Evolutionary conservation across 1,140 invertebrate species (phyloP).

Genomic region (Eufriesea mexicana): DNA sequence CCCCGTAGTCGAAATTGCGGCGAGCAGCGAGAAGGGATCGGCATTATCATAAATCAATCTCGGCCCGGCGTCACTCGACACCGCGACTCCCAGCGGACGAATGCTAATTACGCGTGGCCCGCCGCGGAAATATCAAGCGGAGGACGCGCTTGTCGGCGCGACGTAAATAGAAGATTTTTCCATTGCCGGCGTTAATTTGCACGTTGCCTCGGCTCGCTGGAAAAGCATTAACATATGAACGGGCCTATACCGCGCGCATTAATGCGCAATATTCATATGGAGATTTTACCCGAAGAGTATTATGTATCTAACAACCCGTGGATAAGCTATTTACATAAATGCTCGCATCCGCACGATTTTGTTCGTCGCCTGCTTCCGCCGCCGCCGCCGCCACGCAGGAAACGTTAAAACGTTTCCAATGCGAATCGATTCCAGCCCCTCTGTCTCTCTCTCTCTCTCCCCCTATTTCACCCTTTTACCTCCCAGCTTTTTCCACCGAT

Average conservation of each 20-base stretch:
- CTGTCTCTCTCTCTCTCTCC: not conserved
- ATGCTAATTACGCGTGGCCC: slow-evolving; percentile 54
- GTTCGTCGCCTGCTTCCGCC: slow-evolving; percentile 38
- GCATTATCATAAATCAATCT: slow-evolving; percentile 61
- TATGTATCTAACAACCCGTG: slow-evolving; percentile 73
- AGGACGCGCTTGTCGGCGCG: not conserved
- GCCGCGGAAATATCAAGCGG: slow-evolving; percentile 47
- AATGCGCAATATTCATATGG: slow-evolving; percentile 73
- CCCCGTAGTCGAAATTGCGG: not conserved
- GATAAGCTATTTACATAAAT: slow-evolving; percentile 73
- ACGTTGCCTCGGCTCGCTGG: slow-evolving; percentile 25
- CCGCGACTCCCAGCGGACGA: slow-evolving; percentile 29
- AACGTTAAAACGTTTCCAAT: slow-evolving; percentile 57
- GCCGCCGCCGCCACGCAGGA: slow-evolving; percentile 19
- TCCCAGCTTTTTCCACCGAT: not conserved
- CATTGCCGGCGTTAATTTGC: slow-evolving; percentile 58
- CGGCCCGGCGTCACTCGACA: slow-evolving; percentile 21
- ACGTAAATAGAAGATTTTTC: slow-evolving; percentile 53
- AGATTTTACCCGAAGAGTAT: slow-evolving; percentile 72
- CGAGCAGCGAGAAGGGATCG: not conserved
- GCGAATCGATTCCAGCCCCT: slow-evolving; percentile 1
- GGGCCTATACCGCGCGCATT: slow-evolving; percentile 60
- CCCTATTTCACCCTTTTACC: not conserved
- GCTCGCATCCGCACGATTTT: slow-evolving; percentile 67
- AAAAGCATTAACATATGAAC: slow-evolving; percentile 73